A percentile compares a stretch with the other conserved stretches of the same genome.
Evolutionary conservation across 1,140 invertebrate genomes (phyloP).

Genomic region (Psix sp.): DNA sequence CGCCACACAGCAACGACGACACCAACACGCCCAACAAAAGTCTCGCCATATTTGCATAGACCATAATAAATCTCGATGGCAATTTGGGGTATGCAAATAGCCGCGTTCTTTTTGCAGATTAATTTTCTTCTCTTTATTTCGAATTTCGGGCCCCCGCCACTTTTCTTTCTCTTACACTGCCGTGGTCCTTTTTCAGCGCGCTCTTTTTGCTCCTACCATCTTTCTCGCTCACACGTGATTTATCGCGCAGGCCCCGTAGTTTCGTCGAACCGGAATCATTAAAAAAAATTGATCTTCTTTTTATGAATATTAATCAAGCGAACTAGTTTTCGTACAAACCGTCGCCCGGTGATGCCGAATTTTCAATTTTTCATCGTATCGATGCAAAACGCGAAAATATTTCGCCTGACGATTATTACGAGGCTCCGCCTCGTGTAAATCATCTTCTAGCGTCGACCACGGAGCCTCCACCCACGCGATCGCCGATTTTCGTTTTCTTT

Average conservation of each 20-base stretch:
- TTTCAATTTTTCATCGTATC: constrained; percentile 7
- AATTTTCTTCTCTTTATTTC: constrained; percentile 54
- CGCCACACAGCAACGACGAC: constrained; percentile 36
- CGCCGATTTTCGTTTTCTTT: constrained; percentile 28
- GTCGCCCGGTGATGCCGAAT: constrained; percentile 21
- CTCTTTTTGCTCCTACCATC: neutral
- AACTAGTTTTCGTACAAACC: constrained; percentile 50
- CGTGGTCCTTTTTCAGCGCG: neutral
- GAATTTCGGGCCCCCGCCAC: constrained; percentile 30
- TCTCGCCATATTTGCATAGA: constrained; percentile 59
- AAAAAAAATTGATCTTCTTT: constrained; percentile 58
- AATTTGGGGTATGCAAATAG: constrained; percentile 53
- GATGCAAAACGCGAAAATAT: neutral
- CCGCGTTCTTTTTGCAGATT: constrained; percentile 54
- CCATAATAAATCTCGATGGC: constrained; percentile 60
- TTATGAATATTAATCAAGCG: constrained; percentile 52
- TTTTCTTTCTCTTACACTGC: constrained; percentile 24
- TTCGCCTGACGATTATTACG: no score
- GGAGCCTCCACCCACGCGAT: constrained; percentile 37
- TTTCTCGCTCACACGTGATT: constrained; percentile 24
- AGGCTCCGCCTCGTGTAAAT: constrained; percentile 49
- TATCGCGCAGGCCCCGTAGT: constrained; percentile 42
- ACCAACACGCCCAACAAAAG: constrained; percentile 46
- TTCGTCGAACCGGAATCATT: constrained; percentile 52
- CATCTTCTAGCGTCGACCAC: constrained; percentile 33